Base-by-base conservation (phyloP, 2,113 vertebrate species). In the Rhombomys opimus region DNA sequence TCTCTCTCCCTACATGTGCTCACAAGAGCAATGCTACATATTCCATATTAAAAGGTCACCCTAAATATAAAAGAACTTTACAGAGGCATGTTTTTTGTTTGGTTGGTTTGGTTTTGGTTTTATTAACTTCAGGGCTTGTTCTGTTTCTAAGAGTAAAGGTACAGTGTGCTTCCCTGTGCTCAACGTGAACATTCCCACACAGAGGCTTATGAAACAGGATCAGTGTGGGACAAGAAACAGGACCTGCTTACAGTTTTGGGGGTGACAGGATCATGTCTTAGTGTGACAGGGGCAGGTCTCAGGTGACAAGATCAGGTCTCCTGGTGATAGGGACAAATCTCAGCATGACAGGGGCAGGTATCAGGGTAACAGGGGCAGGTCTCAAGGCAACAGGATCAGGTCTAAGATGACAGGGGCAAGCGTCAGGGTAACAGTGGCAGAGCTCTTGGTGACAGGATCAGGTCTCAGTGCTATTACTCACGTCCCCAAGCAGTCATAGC, bases 121-220 rank as follows among this genome's bases (percentile, higher is more conserved):
- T 92, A 92, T 75, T 54, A 7, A 88, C 72, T 86, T 90, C 22
- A 90, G 25, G 23, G 27, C 91, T 89, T 78, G 4, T 85, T 89
- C n/a, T 68, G 1, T 90, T 95, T 88, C 20, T 81, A 87, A 89
- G 52, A 75, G 22, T 59, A 75, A 94, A 87, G 89, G 46, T 12
- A 87, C 3, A n/a, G 17, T 22, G 38, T 30, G 52, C 67, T 91
- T 92, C 54, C 59, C 93, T 70, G 94, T 2, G 17, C 13, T 68
- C 54, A 46, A 4, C 30, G 68, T 73, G 38, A 93, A 90, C 59
- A 67, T 63, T 63, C 70, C n/a, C 67, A 73, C n/a, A 84, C 80
- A 35, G 32, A 73, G 54, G 82, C 20, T 4, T 35, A 27, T 10
- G 2, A 82, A 70, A 63, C 57, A 89, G 17, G 52, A 13, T 23